phyloP scores from a whole-genome alignment of 2,797 vertebrate genomes.

The Aulostomus chinensis region DNA sequence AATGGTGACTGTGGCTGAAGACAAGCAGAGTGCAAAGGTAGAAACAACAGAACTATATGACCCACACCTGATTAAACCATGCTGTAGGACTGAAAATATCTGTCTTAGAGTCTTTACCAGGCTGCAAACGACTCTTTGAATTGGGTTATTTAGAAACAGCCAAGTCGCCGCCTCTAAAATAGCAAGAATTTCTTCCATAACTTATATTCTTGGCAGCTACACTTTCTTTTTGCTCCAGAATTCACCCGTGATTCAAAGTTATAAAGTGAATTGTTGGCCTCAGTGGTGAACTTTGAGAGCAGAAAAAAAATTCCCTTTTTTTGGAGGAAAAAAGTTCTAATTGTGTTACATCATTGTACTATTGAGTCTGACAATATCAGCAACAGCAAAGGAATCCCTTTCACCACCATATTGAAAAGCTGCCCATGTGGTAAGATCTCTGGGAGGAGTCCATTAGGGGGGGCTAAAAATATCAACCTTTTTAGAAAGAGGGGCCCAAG shows the following conservation, averaged over 20 bases:
- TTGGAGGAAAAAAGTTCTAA: too few species aligned
- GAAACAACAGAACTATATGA: slow-evolving; percentile 10
- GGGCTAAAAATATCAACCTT: slow-evolving; percentile 11
- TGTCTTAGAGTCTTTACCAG: neutral
- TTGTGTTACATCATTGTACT: too few species aligned
- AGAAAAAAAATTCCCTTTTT: too few species aligned
- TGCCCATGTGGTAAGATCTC: slow-evolving; percentile 22
- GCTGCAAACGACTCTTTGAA: neutral
- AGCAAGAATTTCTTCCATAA: neutral
- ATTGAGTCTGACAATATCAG: too few species aligned
- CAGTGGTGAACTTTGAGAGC: too few species aligned
- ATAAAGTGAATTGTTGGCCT: too few species aligned
- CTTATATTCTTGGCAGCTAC: neutral
- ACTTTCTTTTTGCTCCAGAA: too few species aligned
- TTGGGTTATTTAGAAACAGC: neutral
- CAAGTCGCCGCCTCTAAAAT: neutral
- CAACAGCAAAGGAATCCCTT: slow-evolving; percentile 49
- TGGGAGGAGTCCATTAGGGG: slow-evolving; percentile 13
- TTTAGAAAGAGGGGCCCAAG: slow-evolving; percentile 4
- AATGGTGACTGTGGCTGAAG: too few species aligned
- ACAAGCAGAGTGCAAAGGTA: too few species aligned
- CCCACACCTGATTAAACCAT: slow-evolving; percentile 17
- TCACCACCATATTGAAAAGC: slow-evolving; percentile 27
- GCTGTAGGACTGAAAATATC: slow-evolving; percentile 1
- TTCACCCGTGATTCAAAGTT: neutral